These are phyloP conservation scores for Brevimyrus niger DNA, from an alignment of 2,113 vertebrate species.

Conservation along the genomic window DNA sequence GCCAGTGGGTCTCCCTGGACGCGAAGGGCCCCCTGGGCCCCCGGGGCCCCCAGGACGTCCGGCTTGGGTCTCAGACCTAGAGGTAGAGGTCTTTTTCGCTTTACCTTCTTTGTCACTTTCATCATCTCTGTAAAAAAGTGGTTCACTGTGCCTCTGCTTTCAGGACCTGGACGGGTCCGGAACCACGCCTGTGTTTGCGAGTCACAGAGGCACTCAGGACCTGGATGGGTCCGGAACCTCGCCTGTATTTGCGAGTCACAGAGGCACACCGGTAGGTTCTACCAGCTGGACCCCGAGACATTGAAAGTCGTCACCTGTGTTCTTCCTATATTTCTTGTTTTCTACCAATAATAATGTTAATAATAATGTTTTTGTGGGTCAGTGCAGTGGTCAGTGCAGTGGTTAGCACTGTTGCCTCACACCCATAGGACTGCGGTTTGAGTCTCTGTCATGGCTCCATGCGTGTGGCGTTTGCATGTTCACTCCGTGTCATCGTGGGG, in stretches of 20 bases:
- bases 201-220: conserved; percentile 61
- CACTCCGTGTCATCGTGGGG: too few relatives aligned
- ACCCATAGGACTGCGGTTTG: too few relatives aligned
- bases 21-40: conserved; percentile 69
- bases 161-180: conserved; percentile 84
- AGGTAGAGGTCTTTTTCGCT: conserved; percentile 56
- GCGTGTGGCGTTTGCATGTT: too few relatives aligned
- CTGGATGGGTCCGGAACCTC: conserved; percentile 73
- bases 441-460: too few relatives aligned
- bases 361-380: neutral
- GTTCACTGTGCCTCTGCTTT: conserved; percentile 30
- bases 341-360: neutral
- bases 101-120: neutral
- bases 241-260: conserved; percentile 42
- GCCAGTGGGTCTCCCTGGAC: conserved; percentile 64
- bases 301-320: neutral
- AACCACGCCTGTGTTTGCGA: conserved; percentile 41
- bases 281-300: neutral
- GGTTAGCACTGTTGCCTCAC: too few relatives aligned
- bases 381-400: neutral
- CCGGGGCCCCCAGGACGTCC: conserved; percentile 55
- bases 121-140: neutral
- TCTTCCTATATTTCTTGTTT: neutral
- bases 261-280: conserved; percentile 56
- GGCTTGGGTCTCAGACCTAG: conserved; percentile 52